Conservation (phyloP, 2,797 vertebrate genomes). For the Anas bahamensis region DNA sequence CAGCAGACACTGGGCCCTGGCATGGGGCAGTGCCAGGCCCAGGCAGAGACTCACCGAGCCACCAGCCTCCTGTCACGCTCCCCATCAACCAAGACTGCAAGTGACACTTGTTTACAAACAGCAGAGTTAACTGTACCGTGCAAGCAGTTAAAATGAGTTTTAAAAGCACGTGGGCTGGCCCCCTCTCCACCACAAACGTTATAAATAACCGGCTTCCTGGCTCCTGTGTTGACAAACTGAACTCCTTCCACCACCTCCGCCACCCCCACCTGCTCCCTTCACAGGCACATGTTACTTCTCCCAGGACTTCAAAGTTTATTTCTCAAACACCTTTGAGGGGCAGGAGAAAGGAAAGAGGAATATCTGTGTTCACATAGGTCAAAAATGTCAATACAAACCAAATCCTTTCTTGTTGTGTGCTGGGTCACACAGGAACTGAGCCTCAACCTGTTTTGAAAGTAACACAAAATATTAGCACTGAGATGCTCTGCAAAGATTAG, state of each 20-base stretch:
- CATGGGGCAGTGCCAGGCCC: accelerated
- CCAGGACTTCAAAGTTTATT: slow-evolving; percentile 1
- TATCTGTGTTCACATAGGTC: background rate
- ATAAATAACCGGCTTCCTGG: slow-evolving; percentile 60
- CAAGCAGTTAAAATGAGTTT: background rate
- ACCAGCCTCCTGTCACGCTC: background rate
- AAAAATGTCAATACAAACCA: background rate
- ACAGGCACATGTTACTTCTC: background rate
- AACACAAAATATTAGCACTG: background rate
- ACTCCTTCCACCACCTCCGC: slow-evolving; percentile 48
- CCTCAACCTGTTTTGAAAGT: background rate
- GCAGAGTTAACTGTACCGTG: background rate
- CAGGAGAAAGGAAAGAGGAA: background rate
- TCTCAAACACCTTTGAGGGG: background rate
- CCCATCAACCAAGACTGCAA: background rate
- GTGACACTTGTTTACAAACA: background rate
- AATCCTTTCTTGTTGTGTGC: background rate
- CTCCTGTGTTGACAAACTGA: slow-evolving; percentile 60
- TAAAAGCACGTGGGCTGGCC: slow-evolving; percentile 20
- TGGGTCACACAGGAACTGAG: background rate
- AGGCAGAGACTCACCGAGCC: accelerated
- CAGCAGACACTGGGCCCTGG: background rate
- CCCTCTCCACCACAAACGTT: slow-evolving; percentile 22
- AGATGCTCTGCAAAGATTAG: background rate
- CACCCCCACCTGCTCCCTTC: slow-evolving; percentile 45